Evolutionary conservation across 2,888 invertebrate species (phyloP), one percentile per base, ranked within the genome.

Genomic region (Phengaris alcon): DNA sequence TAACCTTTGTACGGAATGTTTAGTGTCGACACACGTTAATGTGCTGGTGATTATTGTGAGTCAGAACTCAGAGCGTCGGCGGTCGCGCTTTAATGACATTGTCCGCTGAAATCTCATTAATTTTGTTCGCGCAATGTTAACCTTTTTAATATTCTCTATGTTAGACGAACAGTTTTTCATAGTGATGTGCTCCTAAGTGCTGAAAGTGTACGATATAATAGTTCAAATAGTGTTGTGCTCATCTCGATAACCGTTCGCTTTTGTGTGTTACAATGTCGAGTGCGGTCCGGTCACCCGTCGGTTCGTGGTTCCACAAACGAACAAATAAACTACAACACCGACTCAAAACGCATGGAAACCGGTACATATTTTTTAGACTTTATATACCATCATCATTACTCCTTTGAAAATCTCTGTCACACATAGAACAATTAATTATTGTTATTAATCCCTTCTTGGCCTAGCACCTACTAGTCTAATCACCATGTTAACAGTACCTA

Each of bases 91-190:
- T 90, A 91, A 86, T 86, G 82, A 88, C 87, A 84, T 86, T 87
- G 90, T 88, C 87, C 85, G 84, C 88, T 89, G 86, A 91, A 91
- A 91, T 91, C 90, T 90, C 90, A 91, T 93, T 93, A 90, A 88
- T 89, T 85, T 86, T 85, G 88, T 90, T 90, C 90, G 90, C 90
- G 90, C 88, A 86, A 84, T 88, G 88, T 89, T 89, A 90, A 91
- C 89, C 90, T 91, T 91, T 90, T 89, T 88, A 89, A 88, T 88
- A 88, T 87, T 82, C 80, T 70, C 10, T 22, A 81, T 84, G 83
- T 82, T 82, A 82, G 82, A 81, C 76, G 82, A 84, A 88, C 84
- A 86, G 83, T 85, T 86, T 85, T 83, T 84, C 84, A 82, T 84
- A 84, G 84, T 82, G 83, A 82, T 46, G 68, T 75, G 84, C 78